Conservation (phyloP, 2,113 vertebrate genomes). For the Vidua macroura region DNA sequence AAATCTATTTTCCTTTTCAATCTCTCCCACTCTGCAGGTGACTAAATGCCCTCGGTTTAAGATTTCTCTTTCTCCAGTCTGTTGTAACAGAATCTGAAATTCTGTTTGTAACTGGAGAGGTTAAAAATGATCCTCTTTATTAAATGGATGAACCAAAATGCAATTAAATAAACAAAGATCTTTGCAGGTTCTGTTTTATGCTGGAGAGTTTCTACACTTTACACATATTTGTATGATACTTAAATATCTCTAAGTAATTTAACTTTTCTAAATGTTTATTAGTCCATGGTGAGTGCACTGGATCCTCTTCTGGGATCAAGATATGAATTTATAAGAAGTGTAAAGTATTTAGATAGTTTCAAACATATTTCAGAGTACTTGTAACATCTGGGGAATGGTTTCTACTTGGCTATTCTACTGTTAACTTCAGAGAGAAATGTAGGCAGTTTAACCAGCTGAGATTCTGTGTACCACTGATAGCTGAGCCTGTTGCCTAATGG, state of each 20-base stretch:
- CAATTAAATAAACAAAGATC: slow-evolving; percentile 12
- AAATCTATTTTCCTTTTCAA: slow-evolving; percentile 31
- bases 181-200: background rate
- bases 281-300: slow-evolving; percentile 37
- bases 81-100: slow-evolving; percentile 6
- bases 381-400: slow-evolving; percentile 38
- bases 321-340: slow-evolving; percentile 53
- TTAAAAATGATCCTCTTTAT: slow-evolving; percentile 20
- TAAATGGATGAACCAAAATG: background rate
- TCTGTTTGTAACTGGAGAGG: slow-evolving; percentile 11
- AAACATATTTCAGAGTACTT: slow-evolving; percentile 43
- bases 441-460: background rate
- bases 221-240: slow-evolving; percentile 46
- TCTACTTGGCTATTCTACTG: slow-evolving; percentile 47
- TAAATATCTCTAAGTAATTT: slow-evolving; percentile 63
- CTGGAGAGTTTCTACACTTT: background rate
- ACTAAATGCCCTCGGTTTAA: slow-evolving; percentile 24
- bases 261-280: slow-evolving; percentile 67
- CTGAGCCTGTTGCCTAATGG: background rate
- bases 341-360: slow-evolving; percentile 52
- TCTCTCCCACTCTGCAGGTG: background rate
- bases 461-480: background rate
- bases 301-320: slow-evolving; percentile 50
- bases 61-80: background rate
- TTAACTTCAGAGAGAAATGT: slow-evolving; percentile 39